Evolutionary conservation across 2,113 vertebrate genomes (phyloP).

Genomic region (Protomyctophum bolini): DNA sequence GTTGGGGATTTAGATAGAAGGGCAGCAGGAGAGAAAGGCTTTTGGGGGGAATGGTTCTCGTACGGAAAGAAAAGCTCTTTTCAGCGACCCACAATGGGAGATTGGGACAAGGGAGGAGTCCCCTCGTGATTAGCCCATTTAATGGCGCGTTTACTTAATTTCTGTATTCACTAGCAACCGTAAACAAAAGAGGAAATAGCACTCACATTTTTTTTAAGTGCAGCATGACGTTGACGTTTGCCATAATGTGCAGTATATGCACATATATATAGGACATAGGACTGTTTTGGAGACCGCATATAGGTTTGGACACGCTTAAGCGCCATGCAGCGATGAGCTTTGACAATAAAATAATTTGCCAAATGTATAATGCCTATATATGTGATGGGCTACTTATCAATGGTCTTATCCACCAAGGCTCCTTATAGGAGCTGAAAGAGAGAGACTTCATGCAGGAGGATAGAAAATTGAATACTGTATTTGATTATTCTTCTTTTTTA

Average conservation of each 20-base stretch:
- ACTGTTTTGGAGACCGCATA: conserved; percentile 11
- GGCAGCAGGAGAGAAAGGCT: conserved; percentile 71
- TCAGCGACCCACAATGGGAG: conserved; percentile 87
- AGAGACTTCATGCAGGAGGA: conserved; percentile 78
- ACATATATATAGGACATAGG: conserved; percentile 19
- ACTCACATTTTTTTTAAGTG: conserved; percentile 67
- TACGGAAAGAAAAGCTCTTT: conserved; percentile 88
- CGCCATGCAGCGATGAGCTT: conserved; percentile 42
- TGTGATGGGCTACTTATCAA: conserved; percentile 65
- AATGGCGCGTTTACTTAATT: conserved; percentile 84
- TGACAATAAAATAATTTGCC: conserved; percentile 67
- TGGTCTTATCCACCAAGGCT: conserved; percentile 41
- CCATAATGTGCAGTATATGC: conserved; percentile 42
- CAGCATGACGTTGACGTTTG: conserved; percentile 66
- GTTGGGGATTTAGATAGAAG: conserved; percentile 71
- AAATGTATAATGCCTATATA: conserved; percentile 40
- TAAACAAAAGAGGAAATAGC: conserved; percentile 80
- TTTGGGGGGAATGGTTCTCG: conserved; percentile 81
- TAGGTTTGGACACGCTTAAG: conserved; percentile 18
- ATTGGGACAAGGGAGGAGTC: conserved; percentile 83
- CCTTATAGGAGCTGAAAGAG: conserved; percentile 56
- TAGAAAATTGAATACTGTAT: conserved; percentile 96
- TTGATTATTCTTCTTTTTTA: conserved; percentile 77
- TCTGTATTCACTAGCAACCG: conserved; percentile 85
- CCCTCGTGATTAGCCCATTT: conserved; percentile 84